A percentile compares a stretch with the other conserved stretches of the same genome.
These are phyloP conservation scores for Echeneis naucrates DNA, from an alignment of 2,797 vertebrate species.

Conservation along the genomic window DNA sequence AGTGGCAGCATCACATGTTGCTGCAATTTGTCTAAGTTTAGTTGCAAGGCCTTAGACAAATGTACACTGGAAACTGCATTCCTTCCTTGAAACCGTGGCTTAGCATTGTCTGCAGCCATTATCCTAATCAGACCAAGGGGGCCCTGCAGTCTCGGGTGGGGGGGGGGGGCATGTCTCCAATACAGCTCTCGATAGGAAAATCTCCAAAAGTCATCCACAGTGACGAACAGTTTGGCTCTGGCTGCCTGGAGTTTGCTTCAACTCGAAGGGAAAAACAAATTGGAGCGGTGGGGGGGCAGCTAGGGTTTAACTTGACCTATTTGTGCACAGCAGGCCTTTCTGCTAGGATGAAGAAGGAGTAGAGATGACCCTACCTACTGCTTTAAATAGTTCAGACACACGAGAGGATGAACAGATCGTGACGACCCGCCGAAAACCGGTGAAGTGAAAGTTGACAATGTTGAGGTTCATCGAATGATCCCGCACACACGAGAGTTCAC, in stretches of 20 bases:
- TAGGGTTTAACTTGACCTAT: not conserved
- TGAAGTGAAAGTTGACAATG: conserved; percentile 3
- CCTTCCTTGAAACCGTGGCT: conserved; percentile 71
- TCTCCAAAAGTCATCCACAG: conserved; percentile 2
- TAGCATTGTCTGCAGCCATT: conserved; percentile 76
- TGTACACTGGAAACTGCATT: conserved; percentile 70
- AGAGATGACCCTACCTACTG: not conserved
- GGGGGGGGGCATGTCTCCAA: conserved; percentile 16
- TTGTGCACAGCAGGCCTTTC: not conserved
- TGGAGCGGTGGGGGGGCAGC: not conserved
- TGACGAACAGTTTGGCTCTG: not conserved
- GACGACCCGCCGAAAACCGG: not conserved
- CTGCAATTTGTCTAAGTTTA: conserved; percentile 74
- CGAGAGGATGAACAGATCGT: conserved; percentile 7
- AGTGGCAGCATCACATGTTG: conserved; percentile 69
- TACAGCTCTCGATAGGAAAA: conserved; percentile 20
- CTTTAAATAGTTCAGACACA: conserved; percentile 5
- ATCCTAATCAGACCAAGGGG: conserved; percentile 70
- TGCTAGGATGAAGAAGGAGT: not conserved
- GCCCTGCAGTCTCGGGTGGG: conserved; percentile 13
- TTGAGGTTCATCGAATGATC: conserved; percentile 1
- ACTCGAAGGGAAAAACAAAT: not conserved
- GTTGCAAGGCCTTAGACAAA: conserved; percentile 41
- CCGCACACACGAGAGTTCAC: conserved; percentile 4
- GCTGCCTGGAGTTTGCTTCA: conserved; percentile 8